Base-by-base conservation (phyloP, 2,888 invertebrate species). In the Nineta flava region DNA sequence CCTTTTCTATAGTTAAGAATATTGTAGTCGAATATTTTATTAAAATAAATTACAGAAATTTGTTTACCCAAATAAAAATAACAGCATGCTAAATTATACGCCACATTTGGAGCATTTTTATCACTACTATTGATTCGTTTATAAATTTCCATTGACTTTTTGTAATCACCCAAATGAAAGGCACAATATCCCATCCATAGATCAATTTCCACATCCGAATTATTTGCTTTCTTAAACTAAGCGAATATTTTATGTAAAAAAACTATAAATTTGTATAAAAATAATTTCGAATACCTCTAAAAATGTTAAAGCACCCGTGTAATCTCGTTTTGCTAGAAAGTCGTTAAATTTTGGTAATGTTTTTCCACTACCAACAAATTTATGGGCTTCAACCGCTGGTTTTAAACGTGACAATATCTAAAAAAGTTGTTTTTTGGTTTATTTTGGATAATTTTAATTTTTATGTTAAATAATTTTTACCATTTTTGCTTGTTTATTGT, bases 81-180 rank as follows among this genome's bases (percentile, higher is more conserved):
- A 65, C 94, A 94, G 56, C 96, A 95, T 2, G 92, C 94, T 10
- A 93, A 70, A 65, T 93, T 93, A 31, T 86, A 73, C 46, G 74
- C 70, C 6, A 88, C 67, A 58, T 86, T 81, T 34, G 80, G 72
- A 13, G 74, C 61, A 46, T 74, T 64, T 50, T 73, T 63, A 55
- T 76, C 65, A 57, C 74, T 71, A 16, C 75, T 68, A 10, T 68
- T 62, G 57, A 80, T 57, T 50, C 64, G 67, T 59, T 77, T 72
- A 63, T 87, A 90, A 47, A 83, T 76, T 54, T 83, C 76, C 58
- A 90, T 69, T 0, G 92, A 80, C 58, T 80, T 78, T 59, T 84
- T 83, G 68, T 94, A 95, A 63, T 97, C 93, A 2, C 94, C 96
- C 53, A 94, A 73, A 67, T 97, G 96, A 68, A 96, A 99, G 59